Conservation (phyloP, 2,888 invertebrate species). For the Clepsis dumicolana region DNA sequence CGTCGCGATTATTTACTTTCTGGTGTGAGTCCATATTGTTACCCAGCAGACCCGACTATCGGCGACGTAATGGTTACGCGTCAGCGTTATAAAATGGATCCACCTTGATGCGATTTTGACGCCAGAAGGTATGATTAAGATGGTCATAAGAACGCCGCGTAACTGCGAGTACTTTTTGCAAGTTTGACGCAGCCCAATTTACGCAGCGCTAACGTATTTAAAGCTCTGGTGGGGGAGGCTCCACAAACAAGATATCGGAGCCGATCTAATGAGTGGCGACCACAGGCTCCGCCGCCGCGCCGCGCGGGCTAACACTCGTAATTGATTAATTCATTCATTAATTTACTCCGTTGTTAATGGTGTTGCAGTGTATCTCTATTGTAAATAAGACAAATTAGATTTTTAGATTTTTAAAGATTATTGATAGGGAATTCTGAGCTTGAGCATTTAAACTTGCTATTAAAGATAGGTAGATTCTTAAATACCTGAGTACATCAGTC, state of each 20-base stretch:
- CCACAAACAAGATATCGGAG: neutral
- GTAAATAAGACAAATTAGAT: neutral
- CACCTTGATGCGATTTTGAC: neutral
- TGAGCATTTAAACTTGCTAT: no score
- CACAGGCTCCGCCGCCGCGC: neutral
- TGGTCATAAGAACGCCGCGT: neutral
- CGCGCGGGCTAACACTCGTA: neutral
- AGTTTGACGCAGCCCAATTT: neutral
- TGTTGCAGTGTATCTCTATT: neutral
- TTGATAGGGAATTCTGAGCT: no score
- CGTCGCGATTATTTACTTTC: neutral
- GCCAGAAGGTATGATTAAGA: neutral
- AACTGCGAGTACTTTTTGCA: neutral
- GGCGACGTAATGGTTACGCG: neutral
- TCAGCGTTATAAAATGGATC: neutral
- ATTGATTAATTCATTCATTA: conserved; percentile 1
- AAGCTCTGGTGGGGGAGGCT: neutral
- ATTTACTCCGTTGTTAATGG: neutral
- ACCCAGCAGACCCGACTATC: neutral
- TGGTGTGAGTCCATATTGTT: neutral
- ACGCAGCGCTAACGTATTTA: no score
- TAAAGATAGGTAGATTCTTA: no score
- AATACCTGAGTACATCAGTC: no score
- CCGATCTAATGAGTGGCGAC: neutral
- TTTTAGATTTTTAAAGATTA: no score